These are phyloP conservation scores for Numenius arquata DNA, from an alignment of 2,113 vertebrate species.

Conservation along the genomic window DNA sequence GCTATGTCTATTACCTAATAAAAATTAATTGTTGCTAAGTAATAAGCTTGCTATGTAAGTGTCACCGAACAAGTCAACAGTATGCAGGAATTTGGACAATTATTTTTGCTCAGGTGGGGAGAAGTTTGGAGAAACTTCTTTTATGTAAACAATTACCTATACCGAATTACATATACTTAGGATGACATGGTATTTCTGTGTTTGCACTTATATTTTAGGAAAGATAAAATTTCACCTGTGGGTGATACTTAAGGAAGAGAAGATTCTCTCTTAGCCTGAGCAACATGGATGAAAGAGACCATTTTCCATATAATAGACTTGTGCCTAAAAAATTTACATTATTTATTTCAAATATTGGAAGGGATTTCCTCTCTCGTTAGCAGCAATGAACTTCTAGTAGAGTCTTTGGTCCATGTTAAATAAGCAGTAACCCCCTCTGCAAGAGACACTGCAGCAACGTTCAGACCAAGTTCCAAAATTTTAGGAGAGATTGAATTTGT, in stretches of 20 bases:
- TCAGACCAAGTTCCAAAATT: neutral
- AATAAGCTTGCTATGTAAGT: neutral
- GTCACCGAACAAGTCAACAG: neutral
- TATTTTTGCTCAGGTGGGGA: neutral
- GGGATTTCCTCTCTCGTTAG: neutral
- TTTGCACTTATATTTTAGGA: neutral
- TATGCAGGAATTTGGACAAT: neutral
- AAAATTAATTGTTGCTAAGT: neutral
- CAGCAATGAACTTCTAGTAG: neutral
- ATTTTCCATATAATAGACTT: neutral
- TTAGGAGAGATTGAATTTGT: neutral
- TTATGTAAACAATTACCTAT: neutral
- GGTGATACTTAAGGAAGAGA: neutral
- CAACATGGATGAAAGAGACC: neutral
- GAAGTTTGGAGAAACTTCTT: neutral
- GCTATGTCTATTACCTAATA: neutral
- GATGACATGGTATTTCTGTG: neutral
- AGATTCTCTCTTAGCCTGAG: neutral
- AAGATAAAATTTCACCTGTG: neutral
- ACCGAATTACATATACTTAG: neutral
- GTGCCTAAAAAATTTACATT: neutral
- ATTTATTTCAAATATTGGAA: neutral
- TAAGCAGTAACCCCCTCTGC: neutral
- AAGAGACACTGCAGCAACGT: neutral
- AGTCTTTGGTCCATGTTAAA: neutral